These are phyloP conservation scores for Poeciliopsis paucimaculata DNA, from an alignment of 2,797 vertebrate genomes.

Conservation along the genomic window DNA sequence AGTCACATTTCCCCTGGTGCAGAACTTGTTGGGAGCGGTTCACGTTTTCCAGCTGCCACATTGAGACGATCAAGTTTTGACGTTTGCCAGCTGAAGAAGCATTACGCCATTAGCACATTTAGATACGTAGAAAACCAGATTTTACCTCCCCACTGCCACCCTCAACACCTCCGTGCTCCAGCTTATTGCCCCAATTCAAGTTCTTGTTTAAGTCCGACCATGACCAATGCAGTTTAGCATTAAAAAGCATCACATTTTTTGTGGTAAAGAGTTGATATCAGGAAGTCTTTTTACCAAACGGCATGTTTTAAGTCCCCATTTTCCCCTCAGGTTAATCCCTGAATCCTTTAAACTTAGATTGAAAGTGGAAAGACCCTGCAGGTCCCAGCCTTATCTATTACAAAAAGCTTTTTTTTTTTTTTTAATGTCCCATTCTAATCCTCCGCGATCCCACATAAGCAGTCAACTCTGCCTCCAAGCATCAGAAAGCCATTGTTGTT, in stretches of 20 bases:
- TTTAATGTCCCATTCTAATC: slow-evolving; percentile 16
- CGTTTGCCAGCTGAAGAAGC: not conserved
- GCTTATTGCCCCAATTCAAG: not conserved
- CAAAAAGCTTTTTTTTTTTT: slow-evolving; percentile 1
- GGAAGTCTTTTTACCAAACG: not conserved
- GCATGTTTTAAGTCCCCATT: not conserved
- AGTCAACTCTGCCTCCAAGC: slow-evolving; percentile 37
- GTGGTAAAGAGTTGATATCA: not conserved
- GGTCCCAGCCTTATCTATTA: slow-evolving; percentile 31
- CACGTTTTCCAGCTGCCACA: not conserved
- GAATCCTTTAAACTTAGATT: slow-evolving; percentile 32
- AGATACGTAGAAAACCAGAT: not conserved
- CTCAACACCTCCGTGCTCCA: not conserved
- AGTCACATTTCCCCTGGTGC: not conserved
- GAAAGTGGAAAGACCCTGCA: slow-evolving; percentile 18
- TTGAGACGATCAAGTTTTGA: not conserved
- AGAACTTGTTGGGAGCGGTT: not conserved
- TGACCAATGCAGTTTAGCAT: not conserved
- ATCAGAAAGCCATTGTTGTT: slow-evolving; percentile 61
- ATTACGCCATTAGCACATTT: not conserved
- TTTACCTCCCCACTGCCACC: not conserved
- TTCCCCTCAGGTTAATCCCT: slow-evolving; percentile 6
- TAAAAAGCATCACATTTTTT: not conserved
- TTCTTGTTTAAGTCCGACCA: not conserved
- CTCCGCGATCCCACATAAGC: slow-evolving; percentile 49